Conservation (phyloP, 2,113 vertebrate genomes). For the Myotis lucifugus region DNA sequence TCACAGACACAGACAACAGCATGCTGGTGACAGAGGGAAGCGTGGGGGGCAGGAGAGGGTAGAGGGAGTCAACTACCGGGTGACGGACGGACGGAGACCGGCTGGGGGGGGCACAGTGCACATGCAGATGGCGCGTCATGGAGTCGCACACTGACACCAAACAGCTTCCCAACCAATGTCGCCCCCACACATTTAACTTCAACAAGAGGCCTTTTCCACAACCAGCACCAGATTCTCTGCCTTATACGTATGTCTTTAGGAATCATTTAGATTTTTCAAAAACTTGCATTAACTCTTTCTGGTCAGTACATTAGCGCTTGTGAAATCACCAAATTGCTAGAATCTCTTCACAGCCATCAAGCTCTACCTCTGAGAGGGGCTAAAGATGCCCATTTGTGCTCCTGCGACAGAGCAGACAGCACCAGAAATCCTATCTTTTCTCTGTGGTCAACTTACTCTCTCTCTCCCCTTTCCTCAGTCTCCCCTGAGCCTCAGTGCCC, state of each 20-base stretch:
- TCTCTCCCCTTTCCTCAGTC: not conserved
- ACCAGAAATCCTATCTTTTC: too few species aligned
- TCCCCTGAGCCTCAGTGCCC: not conserved
- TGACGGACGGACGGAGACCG: fast-evolving
- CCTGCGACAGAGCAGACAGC: too few species aligned
- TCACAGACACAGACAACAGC: not conserved
- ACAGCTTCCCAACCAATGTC: not conserved
- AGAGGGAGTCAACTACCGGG: not conserved
- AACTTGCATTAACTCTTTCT: not conserved
- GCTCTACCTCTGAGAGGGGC: not conserved
- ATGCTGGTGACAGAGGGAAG: not conserved
- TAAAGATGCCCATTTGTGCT: too few species aligned
- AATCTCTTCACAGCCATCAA: not conserved
- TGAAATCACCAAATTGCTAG: not conserved
- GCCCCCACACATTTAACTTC: not conserved
- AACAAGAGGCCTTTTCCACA: not conserved
- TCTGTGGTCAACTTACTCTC: too few species aligned
- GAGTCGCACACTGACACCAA: too few species aligned
- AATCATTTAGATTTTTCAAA: not conserved
- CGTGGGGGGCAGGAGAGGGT: not conserved
- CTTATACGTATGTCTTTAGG: not conserved
- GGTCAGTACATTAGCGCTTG: not conserved
- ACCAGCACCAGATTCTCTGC: not conserved
- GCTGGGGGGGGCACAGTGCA: not conserved
- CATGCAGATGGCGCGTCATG: too few species aligned